Evolutionary conservation across 2,888 invertebrate species (phyloP), one percentile per base, ranked within the genome.

Genomic region (Plagiodera versicolora): DNA sequence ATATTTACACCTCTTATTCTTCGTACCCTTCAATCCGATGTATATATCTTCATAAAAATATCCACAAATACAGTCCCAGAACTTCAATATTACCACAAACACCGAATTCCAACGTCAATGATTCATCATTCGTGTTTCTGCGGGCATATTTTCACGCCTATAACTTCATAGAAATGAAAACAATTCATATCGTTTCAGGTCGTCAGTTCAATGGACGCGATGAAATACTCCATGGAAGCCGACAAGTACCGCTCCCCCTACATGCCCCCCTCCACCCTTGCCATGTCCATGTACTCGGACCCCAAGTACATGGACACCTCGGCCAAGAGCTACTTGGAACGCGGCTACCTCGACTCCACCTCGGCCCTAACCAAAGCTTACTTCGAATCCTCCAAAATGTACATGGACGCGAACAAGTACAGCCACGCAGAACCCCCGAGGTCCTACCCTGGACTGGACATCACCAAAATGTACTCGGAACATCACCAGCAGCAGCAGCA

Each of bases 201-300:
- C 63, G 88, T 87, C 6, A 87, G 87, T 52, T 85, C 89, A 65
- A 89, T 90, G 89, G 90, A 90, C 74, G 86, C 86, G 14, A 89
- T 90, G 88, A 90, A 90, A 74, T 90, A 90, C 76, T 88, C 89
- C 9, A 86, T 90, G 81, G 90, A 90, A 68, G 88, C 89, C 0
- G 90, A 90, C 71, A 90, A 90, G 72, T 90, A 90, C 78, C 84
- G 90, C 56, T 86, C 87, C 18, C 83, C 86, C 0, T 90, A 90
- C 80, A 87, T 85, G 82, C 85, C 85, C 1, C 85, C 85, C 1
- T 83, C 84, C 44, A 83, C 83, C n/a, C 76, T 85, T n/a, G 82
- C 85, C 61, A 85, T 85, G 84, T 83, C 89, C 61, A 89, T 89
- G 89, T 90, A 90, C 74, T 85, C 88, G 0, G 89, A 89, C 69